Evolutionary conservation across 2,888 invertebrate species (phyloP).

Genomic region (Lydus trimaculatus): DNA sequence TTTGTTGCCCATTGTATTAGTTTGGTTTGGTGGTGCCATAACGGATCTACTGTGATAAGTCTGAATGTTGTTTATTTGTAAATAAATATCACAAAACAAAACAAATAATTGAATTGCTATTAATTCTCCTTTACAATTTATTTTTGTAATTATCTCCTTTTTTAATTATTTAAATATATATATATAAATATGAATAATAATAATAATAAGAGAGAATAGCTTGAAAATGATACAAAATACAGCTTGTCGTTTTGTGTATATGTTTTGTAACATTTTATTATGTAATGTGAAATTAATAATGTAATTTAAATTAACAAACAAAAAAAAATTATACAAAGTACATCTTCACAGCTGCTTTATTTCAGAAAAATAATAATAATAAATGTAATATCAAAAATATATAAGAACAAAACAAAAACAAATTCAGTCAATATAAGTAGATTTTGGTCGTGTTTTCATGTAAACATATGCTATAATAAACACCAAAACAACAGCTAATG

Average conservation of each 20-base stretch:
- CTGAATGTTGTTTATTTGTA: conserved; percentile 42
- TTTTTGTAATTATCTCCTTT: conserved; percentile 5
- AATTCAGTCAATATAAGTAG: conserved; percentile 43
- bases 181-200: no score
- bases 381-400: conserved; percentile 21
- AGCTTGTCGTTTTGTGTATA: conserved; percentile 37
- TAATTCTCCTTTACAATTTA: conserved; percentile 7
- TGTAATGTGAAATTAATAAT: conserved; percentile 40
- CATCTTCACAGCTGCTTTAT: conserved; percentile 34
- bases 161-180: conserved; percentile 1
- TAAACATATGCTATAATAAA: conserved; percentile 81
- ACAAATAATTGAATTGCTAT: conserved; percentile 32
- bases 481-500: conserved; percentile 72
- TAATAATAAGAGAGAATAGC: not conserved
- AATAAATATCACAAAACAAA: conserved; percentile 22
- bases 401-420: conserved; percentile 12
- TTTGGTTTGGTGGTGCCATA: conserved; percentile 85
- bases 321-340: conserved; percentile 33
- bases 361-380: conserved; percentile 30
- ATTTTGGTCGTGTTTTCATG: conserved; percentile 75
- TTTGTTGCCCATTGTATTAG: conserved; percentile 81
- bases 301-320: conserved; percentile 40
- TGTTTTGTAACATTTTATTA: conserved; percentile 39
- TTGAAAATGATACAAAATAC: not conserved
- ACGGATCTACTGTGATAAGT: conserved; percentile 81